A percentile compares a stretch with the other conserved stretches of the same genome.
Conservation (phyloP, 1,140 invertebrate species). For the Drosophila nigromelanica region DNA sequence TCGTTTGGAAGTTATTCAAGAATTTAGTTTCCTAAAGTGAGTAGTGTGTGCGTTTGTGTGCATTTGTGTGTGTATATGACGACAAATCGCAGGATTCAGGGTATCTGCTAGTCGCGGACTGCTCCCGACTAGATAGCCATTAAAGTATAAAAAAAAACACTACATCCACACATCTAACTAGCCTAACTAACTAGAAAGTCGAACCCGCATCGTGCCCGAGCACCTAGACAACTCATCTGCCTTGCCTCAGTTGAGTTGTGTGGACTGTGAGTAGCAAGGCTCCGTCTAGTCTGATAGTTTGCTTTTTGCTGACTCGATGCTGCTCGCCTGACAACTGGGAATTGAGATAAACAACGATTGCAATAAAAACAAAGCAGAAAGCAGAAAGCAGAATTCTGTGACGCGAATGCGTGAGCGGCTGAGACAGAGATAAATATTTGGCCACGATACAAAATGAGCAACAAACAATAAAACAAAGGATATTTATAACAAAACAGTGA, state of each 20-base stretch:
- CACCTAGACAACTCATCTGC: no score
- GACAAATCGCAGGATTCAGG: no score
- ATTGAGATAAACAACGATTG: constrained; percentile 11
- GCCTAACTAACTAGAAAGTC: no score
- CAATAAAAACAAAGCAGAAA: constrained; percentile 3
- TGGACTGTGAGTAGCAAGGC: neutral
- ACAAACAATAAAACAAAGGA: constrained; percentile 1
- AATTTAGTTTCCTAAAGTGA: no score
- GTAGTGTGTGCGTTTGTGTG: no score
- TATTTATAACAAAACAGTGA: constrained; percentile 26
- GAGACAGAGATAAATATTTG: constrained; percentile 7
- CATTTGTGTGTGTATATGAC: no score
- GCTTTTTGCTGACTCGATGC: neutral
- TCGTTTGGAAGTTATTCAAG: no score
- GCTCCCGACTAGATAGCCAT: no score
- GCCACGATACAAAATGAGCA: constrained; percentile 8
- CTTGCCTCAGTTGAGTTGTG: neutral
- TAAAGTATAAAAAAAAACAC: no score
- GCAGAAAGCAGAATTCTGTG: neutral
- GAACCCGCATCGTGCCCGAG: no score
- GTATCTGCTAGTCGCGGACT: no score
- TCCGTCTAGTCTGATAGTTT: neutral
- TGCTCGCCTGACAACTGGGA: neutral
- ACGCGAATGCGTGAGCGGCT: neutral
- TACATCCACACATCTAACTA: no score